Conservation (phyloP, 2,888 invertebrate genomes). For the Drosophila tripunctata region DNA sequence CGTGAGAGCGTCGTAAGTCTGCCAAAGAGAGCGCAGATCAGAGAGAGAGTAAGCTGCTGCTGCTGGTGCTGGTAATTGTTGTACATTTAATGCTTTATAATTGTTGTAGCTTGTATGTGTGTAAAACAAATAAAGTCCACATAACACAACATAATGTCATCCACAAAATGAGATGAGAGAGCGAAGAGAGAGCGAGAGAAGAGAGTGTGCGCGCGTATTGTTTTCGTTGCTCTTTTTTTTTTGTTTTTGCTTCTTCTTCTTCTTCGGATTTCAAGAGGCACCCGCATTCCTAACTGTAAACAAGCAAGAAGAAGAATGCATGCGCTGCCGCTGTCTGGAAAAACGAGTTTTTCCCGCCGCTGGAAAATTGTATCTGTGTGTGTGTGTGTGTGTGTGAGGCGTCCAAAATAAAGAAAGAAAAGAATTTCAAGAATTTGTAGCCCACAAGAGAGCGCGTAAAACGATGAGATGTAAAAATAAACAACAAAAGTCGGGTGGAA, state of each 20-base stretch:
- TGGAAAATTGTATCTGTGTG: no score
- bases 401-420: constrained; percentile 36
- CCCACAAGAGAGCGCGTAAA: constrained; percentile 56
- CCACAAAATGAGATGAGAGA: constrained; percentile 36
- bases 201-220: constrained; percentile 37
- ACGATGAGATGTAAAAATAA: constrained; percentile 55
- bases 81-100: constrained; percentile 31
- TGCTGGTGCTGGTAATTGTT: constrained; percentile 28
- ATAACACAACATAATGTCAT: constrained; percentile 33
- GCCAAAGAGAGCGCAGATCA: constrained; percentile 17
- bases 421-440: constrained; percentile 76
- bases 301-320: constrained; percentile 68
- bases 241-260: no score
- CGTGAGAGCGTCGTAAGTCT: constrained; percentile 34
- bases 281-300: constrained; percentile 77
- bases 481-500: constrained; percentile 57
- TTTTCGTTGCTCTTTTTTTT: constrained; percentile 63
- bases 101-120: constrained; percentile 11
- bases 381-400: constrained; percentile 68
- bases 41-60: constrained; percentile 19
- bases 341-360: constrained; percentile 77
- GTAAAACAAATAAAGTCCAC: constrained; percentile 36
- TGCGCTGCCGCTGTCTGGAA: constrained; percentile 66
- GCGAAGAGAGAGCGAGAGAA: constrained; percentile 31
- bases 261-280: constrained; percentile 51